A percentile compares a stretch with the other conserved stretches of the same genome.
Conservation (phyloP, 2,797 vertebrate genomes). For the Paedocypris micromegethes region DNA sequence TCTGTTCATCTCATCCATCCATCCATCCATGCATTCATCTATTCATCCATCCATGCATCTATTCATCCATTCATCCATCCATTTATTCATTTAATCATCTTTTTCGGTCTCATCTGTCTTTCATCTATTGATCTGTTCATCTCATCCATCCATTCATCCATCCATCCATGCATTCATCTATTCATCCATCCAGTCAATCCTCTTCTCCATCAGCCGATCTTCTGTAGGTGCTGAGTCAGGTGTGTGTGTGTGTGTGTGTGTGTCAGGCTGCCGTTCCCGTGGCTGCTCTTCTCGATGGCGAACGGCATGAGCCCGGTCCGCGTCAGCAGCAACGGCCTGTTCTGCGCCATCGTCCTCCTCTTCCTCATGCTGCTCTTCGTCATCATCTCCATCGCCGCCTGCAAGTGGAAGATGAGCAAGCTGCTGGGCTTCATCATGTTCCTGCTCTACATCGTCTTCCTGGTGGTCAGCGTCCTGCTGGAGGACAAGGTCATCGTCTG, state of each 20-base stretch:
- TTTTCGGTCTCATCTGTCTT: too few relatives aligned
- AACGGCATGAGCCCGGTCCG: slow-evolving; percentile 70
- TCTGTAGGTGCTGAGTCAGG: neutral
- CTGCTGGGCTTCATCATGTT: slow-evolving; percentile 88
- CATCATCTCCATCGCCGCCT: slow-evolving; percentile 81
- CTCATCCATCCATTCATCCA: too few relatives aligned
- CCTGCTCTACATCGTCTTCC: slow-evolving; percentile 85
- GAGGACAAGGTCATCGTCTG: slow-evolving; percentile 84
- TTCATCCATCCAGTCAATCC: too few relatives aligned
- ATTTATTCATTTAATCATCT: too few relatives aligned
- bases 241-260: slow-evolving; percentile 11
- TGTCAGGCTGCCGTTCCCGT: slow-evolving; percentile 82
- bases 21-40: too few relatives aligned
- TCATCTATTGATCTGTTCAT: too few relatives aligned
- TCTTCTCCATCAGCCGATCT: too few relatives aligned
- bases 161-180: too few relatives aligned
- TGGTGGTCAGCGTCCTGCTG: slow-evolving; percentile 87
- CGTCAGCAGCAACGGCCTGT: slow-evolving; percentile 90
- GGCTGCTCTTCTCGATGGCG: slow-evolving; percentile 78
- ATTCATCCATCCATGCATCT: too few relatives aligned
- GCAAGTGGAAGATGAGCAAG: slow-evolving; percentile 91
- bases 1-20: too few relatives aligned
- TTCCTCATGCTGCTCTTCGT: slow-evolving; percentile 94
- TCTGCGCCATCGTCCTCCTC: slow-evolving; percentile 90
- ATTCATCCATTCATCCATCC: too few relatives aligned